These are phyloP conservation scores for Ispidina lecontei DNA, from an alignment of 2,797 vertebrate genomes.

Conservation along the genomic window DNA sequence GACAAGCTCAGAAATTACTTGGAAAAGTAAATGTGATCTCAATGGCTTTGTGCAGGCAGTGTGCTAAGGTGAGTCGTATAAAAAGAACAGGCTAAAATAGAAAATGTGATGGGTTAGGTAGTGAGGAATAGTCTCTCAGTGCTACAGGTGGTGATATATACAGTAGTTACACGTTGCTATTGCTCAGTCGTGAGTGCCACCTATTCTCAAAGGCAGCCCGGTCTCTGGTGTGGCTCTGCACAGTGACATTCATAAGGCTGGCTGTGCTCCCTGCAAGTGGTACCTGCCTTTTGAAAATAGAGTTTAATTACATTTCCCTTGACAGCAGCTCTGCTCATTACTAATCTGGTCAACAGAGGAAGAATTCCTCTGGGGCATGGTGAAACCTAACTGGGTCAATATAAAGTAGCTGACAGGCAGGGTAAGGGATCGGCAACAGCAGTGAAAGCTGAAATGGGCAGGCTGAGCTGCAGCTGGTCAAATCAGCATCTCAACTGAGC, in stretches of 20 bases:
- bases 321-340: slow-evolving; percentile 1
- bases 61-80: slow-evolving; percentile 35
- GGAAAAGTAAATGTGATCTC: slow-evolving; percentile 48
- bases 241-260: slow-evolving; percentile 1
- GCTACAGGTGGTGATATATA: slow-evolving; percentile 45
- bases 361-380: neutral
- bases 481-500: neutral
- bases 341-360: neutral
- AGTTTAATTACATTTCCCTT: slow-evolving; percentile 26
- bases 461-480: neutral
- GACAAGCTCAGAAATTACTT: slow-evolving; percentile 32
- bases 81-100: slow-evolving; percentile 48
- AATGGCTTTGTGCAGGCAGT: slow-evolving; percentile 19
- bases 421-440: neutral
- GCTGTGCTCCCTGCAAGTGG: slow-evolving; percentile 24
- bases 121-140: slow-evolving; percentile 18
- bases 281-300: neutral
- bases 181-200: slow-evolving; percentile 59
- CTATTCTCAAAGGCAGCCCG: neutral
- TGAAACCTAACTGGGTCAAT: slow-evolving; percentile 32
- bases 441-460: neutral
- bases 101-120: slow-evolving; percentile 23
- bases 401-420: neutral
- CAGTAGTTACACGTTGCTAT: slow-evolving; percentile 64
- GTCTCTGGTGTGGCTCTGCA: neutral